Conservation (phyloP, 2,888 invertebrate genomes). For the Portevinia maculata region DNA sequence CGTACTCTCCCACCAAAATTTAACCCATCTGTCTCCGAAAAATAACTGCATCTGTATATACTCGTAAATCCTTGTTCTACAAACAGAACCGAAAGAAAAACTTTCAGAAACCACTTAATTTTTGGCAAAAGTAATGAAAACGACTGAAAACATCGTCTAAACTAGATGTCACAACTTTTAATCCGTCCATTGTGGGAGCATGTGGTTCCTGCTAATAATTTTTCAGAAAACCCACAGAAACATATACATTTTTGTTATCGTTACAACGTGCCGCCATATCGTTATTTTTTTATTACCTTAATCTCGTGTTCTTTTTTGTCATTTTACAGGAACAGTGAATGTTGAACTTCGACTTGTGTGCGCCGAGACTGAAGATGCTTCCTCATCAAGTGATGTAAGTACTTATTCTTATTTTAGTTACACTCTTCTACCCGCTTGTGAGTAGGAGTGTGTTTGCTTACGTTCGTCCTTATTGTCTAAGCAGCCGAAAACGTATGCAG, state of each 20-base stretch:
- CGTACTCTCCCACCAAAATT: constrained; percentile 1
- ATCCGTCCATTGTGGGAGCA: constrained; percentile 39
- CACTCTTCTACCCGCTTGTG: constrained; percentile 2
- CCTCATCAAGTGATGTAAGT: constrained; percentile 67
- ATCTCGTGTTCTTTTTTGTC: constrained; percentile 35
- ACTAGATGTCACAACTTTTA: constrained; percentile 51
- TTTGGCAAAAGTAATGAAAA: constrained; percentile 11
- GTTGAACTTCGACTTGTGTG: constrained; percentile 69
- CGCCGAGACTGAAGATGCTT: constrained; percentile 57
- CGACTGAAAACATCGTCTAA: constrained; percentile 21
- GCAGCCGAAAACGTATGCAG: constrained; percentile 11
- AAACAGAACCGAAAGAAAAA: not conserved
- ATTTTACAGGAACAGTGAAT: constrained; percentile 49
- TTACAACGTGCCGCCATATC: constrained; percentile 20
- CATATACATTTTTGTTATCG: constrained; percentile 46
- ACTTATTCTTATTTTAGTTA: constrained; percentile 59
- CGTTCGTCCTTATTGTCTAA: constrained; percentile 35
- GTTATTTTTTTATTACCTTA: constrained; percentile 40
- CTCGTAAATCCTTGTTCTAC: not conserved
- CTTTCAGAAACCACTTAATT: constrained; percentile 24
- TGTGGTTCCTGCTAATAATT: constrained; percentile 26
- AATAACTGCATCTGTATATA: not conserved
- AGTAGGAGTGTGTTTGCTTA: constrained; percentile 18
- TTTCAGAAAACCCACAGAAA: constrained; percentile 39
- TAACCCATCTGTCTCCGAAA: constrained; percentile 9